Conservation (phyloP, 2,797 vertebrate species). For the Apogon hyalosoma region DNA sequence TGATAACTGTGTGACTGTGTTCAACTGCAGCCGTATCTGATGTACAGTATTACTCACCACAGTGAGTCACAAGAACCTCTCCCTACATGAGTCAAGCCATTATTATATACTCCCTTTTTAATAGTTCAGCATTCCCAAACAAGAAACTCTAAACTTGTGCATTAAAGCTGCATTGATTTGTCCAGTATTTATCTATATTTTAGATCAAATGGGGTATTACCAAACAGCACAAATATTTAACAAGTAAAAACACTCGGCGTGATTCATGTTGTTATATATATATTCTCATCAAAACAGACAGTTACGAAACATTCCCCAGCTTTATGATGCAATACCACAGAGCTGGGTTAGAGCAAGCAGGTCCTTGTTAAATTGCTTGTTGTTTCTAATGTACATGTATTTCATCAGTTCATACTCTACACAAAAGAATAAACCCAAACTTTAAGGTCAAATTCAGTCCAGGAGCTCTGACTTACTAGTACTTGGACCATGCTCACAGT, state of each 20-base stretch:
- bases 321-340: too few relatives aligned
- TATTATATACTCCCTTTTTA: neutral
- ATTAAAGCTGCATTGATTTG: neutral
- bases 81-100: conserved; percentile 10
- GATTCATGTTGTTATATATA: neutral
- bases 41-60: conserved; percentile 16
- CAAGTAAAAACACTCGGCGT: neutral
- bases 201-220: neutral
- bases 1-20: neutral
- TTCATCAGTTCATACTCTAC: too few relatives aligned
- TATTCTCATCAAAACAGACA: too few relatives aligned
- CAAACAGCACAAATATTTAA: neutral
- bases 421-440: too few relatives aligned
- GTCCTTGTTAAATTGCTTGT: too few relatives aligned
- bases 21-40: neutral
- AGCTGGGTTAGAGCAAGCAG: too few relatives aligned
- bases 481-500: neutral
- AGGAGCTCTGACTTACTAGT: neutral
- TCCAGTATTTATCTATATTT: neutral
- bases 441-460: too few relatives aligned
- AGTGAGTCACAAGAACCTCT: conserved; percentile 47
- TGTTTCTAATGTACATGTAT: too few relatives aligned
- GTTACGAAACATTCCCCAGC: too few relatives aligned
- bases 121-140: neutral
- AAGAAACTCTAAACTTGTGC: neutral